These are phyloP conservation scores for Varanus salvator DNA, from an alignment of 2,113 vertebrate species.

Conservation along the genomic window DNA sequence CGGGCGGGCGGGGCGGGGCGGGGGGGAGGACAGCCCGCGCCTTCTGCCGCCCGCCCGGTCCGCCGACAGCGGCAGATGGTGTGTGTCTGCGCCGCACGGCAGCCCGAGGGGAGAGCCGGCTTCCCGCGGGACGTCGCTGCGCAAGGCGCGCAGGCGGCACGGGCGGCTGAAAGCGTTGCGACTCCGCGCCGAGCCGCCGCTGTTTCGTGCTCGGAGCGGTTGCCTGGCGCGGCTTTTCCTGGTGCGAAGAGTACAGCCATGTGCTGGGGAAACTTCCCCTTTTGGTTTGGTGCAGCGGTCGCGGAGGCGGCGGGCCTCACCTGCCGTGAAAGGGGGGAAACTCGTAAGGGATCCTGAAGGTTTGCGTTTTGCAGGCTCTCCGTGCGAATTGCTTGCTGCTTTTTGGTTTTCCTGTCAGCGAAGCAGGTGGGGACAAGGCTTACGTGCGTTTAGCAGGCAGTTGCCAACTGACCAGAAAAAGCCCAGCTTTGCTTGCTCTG, in stretches of 20 bases:
- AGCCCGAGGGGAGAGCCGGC: no score
- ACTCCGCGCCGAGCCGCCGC: no score
- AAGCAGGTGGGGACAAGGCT: neutral
- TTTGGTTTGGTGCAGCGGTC: neutral
- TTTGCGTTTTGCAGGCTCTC: neutral
- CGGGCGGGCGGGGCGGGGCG: neutral
- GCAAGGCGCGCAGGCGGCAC: neutral
- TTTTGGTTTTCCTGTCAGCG: neutral
- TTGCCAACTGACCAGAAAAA: neutral
- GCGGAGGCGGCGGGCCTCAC: neutral
- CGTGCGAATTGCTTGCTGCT: neutral
- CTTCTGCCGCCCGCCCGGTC: neutral
- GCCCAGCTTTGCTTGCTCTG: neutral
- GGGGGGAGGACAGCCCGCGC: no score
- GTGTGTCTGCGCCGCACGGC: no score
- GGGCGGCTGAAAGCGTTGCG: neutral
- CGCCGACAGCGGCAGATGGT: neutral
- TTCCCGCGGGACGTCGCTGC: neutral
- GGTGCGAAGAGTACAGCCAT: neutral
- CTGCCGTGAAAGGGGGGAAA: no score
- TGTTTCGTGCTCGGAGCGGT: neutral
- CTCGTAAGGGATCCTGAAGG: neutral
- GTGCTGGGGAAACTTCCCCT: neutral
- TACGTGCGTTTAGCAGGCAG: neutral
- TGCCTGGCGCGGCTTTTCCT: neutral